Evolutionary conservation across 2,113 vertebrate genomes (phyloP).

Genomic region (Phaethornis superciliosus): DNA sequence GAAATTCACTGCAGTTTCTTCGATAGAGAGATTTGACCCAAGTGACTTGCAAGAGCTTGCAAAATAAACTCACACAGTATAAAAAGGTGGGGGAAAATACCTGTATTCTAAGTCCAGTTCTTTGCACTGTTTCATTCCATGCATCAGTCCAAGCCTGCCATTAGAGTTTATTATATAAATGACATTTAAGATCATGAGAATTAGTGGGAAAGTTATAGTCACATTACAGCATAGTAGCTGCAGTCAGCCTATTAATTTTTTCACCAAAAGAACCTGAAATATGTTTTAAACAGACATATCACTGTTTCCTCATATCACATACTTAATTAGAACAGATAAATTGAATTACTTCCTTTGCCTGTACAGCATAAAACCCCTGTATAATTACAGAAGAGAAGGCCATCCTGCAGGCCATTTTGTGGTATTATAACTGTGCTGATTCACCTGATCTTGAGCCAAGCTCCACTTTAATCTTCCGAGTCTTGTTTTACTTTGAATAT

Average conservation of each 20-base stretch:
- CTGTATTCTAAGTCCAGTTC: not conserved
- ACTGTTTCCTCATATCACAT: conserved; percentile 22
- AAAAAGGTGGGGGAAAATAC: not conserved
- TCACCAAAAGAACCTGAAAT: not conserved
- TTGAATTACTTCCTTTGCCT: conserved; percentile 56
- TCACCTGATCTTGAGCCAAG: conserved; percentile 61
- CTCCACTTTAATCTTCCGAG: conserved; percentile 38
- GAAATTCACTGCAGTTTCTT: not conserved
- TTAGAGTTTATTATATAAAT: not conserved
- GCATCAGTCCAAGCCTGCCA: not conserved
- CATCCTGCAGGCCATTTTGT: conserved; percentile 50
- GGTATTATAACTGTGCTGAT: conserved; percentile 37
- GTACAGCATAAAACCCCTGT: not conserved
- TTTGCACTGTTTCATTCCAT: not conserved
- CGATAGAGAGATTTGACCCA: not conserved
- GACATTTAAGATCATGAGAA: not conserved
- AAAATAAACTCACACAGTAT: not conserved
- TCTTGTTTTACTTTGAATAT: conserved; percentile 43
- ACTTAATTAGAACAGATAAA: conserved; percentile 52
- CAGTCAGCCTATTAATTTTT: not conserved
- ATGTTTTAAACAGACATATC: not conserved
- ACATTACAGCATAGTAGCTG: not conserved
- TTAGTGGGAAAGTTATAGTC: not conserved
- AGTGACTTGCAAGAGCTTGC: not conserved
- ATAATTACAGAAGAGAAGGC: conserved; percentile 50